phyloP scores from a whole-genome alignment of 2,113 vertebrate genomes.

The Tachycineta bicolor region DNA sequence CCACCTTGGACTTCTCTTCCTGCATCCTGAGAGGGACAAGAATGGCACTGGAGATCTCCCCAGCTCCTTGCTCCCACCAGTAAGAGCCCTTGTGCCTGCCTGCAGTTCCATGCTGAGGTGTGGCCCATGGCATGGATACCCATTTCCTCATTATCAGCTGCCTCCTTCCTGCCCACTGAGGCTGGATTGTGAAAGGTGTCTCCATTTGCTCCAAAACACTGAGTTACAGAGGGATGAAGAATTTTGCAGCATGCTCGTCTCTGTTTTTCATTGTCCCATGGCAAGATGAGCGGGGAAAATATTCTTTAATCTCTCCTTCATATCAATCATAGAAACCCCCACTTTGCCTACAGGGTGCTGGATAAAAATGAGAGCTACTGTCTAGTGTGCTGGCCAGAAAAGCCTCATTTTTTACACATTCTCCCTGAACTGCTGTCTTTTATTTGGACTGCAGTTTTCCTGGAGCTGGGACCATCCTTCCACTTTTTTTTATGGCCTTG shows the following conservation, averaged over 20 bases:
- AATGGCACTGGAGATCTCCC: background rate
- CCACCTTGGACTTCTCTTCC: background rate
- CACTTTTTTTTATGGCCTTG: background rate
- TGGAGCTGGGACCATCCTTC: background rate
- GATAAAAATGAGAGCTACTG: background rate
- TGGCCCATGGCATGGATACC: background rate
- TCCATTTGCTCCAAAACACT: background rate
- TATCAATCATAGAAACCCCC: background rate
- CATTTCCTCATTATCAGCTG: background rate
- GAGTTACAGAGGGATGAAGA: background rate
- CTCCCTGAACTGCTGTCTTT: background rate
- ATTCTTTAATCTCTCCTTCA: background rate
- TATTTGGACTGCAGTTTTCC: background rate
- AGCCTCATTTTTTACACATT: background rate
- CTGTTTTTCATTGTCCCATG: background rate
- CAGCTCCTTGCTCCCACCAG: background rate
- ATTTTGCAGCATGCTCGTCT: background rate
- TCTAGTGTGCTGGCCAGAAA: background rate
- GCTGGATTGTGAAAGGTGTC: background rate
- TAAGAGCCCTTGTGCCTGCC: background rate
- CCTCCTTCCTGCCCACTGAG: background rate
- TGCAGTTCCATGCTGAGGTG: background rate
- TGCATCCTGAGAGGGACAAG: background rate
- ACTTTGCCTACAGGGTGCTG: background rate
- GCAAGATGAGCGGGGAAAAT: background rate